Percentiles rank a stretch among this genome's conserved stretches.
Conservation (phyloP, 2,113 vertebrate genomes). For the Alligator sinensis region DNA sequence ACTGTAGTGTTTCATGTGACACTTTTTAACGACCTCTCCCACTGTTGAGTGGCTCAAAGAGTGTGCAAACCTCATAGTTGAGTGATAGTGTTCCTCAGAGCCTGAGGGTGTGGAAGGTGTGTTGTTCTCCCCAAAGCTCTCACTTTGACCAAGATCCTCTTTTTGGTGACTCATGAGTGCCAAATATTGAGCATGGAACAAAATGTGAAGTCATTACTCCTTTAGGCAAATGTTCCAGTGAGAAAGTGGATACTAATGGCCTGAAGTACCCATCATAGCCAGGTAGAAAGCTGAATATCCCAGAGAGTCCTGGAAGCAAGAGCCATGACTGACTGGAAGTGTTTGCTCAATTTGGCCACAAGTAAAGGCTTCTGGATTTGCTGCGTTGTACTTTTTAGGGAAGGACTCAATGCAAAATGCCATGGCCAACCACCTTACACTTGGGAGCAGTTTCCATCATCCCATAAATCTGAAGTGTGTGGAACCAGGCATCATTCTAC, state of each 20-base stretch:
- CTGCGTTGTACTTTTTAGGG: background rate
- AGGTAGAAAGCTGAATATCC: background rate
- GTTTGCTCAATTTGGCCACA: background rate
- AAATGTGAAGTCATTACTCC: background rate
- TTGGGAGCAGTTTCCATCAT: background rate
- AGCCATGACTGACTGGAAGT: background rate
- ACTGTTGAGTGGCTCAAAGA: fast-evolving
- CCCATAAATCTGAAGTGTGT: background rate
- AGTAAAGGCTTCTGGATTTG: background rate
- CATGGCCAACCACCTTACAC: background rate
- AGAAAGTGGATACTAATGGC: background rate
- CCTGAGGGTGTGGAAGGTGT: background rate
- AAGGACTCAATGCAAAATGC: background rate
- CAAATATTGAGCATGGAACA: background rate
- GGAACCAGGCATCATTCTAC: background rate
- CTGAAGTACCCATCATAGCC: background rate
- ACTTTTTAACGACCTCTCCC: background rate
- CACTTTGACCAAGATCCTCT: background rate
- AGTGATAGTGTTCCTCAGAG: background rate
- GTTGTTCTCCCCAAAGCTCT: background rate
- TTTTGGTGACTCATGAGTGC: background rate
- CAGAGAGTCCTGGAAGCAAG: background rate
- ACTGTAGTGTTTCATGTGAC: background rate
- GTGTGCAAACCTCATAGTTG: background rate
- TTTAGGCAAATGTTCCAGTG: background rate